Percentiles rank a stretch among this genome's conserved stretches.
Evolutionary conservation across 1,140 invertebrate species (phyloP).

Genomic region (Oppia nitens): DNA sequence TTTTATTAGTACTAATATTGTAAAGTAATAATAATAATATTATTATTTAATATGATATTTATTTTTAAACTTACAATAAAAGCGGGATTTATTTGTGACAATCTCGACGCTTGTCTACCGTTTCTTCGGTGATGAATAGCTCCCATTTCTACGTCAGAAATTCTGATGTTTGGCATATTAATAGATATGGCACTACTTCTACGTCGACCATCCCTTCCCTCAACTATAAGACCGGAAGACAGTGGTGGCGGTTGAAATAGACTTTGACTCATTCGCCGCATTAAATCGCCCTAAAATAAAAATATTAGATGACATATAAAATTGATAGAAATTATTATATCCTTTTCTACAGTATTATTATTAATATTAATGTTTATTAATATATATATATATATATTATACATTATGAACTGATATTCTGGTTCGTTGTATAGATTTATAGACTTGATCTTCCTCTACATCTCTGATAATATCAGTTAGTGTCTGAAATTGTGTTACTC

Average conservation of each 20-base stretch:
- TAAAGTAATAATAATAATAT: too few species aligned
- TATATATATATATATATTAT: background rate
- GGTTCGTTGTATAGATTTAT: slow-evolving; percentile 13
- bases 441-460: slow-evolving; percentile 18
- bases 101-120: background rate
- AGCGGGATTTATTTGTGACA: background rate
- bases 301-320: too few species aligned
- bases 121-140: background rate
- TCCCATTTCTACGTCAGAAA: background rate
- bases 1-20: too few species aligned
- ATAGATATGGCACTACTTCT: background rate
- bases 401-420: background rate
- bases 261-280: slow-evolving; percentile 1
- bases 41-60: too few species aligned
- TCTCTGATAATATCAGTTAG: slow-evolving; percentile 21
- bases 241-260: background rate
- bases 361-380: background rate
- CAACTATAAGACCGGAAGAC: background rate
- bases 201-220: background rate
- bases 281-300: slow-evolving; percentile 1
- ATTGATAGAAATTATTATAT: background rate
- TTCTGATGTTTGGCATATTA: background rate
- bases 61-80: background rate
- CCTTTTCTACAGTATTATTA: too few species aligned
- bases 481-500: slow-evolving; percentile 21